Percentiles rank a stretch among this genome's conserved stretches.
phyloP scores from a whole-genome alignment of 2,113 vertebrate genomes.

The Charadrius vociferus region DNA sequence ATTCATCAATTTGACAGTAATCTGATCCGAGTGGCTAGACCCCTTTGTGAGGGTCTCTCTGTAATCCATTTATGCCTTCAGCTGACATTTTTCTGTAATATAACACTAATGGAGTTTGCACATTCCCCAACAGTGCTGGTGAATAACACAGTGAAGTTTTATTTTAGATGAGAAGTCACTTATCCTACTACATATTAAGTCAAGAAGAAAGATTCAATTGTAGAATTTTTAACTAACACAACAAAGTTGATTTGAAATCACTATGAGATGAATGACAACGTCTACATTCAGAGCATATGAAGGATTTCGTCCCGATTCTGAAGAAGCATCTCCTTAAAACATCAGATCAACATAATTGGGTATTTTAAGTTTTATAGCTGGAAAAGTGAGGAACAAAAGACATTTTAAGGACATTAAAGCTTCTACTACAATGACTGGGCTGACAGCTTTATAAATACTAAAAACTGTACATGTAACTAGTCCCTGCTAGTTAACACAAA shows the following conservation, averaged over 20 bases:
- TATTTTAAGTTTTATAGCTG: neutral
- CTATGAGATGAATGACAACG: neutral
- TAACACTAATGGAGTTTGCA: neutral
- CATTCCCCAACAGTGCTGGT: neutral
- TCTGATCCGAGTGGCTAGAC: neutral
- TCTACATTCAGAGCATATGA: neutral
- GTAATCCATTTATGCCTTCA: neutral
- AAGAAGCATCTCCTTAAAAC: neutral
- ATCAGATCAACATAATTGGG: neutral
- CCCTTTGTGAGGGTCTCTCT: neutral
- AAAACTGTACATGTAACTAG: neutral
- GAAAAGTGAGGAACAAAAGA: neutral
- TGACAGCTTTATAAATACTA: slow-evolving; percentile 3
- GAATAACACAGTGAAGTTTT: neutral
- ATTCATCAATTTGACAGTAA: slow-evolving; percentile 24
- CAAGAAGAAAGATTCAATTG: neutral
- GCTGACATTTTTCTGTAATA: neutral
- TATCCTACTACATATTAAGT: neutral
- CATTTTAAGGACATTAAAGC: neutral
- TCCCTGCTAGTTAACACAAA: neutral
- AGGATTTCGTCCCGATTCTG: neutral
- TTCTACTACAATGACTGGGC: neutral
- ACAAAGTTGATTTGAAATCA: neutral
- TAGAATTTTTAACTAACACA: neutral
- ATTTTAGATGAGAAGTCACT: neutral